A percentile compares a stretch with the other conserved stretches of the same genome.
These are phyloP conservation scores for Cryptotis parvus DNA, from an alignment of 2,113 vertebrate species.

Conservation along the genomic window DNA sequence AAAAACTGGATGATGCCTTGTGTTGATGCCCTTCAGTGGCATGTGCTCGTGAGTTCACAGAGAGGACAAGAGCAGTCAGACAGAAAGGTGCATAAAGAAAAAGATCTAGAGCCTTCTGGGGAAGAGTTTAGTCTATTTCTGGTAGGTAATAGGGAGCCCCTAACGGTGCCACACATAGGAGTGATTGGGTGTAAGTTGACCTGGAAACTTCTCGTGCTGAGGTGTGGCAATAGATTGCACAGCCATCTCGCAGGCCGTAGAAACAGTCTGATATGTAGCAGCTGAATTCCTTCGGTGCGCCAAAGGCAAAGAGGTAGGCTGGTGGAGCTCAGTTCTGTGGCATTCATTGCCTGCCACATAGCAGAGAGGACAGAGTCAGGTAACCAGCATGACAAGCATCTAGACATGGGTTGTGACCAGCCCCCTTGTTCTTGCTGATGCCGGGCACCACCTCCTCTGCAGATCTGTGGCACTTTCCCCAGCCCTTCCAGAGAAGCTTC, in stretches of 20 bases:
- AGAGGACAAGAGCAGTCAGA: background rate
- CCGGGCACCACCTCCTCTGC: background rate
- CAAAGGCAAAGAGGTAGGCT: background rate
- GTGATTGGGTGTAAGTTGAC: background rate
- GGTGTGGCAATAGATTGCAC: background rate
- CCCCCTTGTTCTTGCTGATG: background rate
- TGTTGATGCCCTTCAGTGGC: background rate
- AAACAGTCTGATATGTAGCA: constrained; percentile 10
- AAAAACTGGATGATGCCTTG: background rate
- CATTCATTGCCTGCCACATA: background rate
- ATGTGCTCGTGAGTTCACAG: background rate
- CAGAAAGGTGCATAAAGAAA: background rate
- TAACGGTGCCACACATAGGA: background rate
- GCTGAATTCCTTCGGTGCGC: background rate
- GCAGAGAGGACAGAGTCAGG: background rate
- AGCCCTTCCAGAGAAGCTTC: background rate
- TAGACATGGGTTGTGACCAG: too few species aligned
- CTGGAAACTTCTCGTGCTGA: background rate
- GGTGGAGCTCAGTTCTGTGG: background rate
- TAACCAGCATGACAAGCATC: background rate
- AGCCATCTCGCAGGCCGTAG: background rate
- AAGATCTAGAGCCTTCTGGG: background rate
- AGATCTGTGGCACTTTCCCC: background rate
- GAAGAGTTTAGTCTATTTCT: background rate
- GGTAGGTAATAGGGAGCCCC: background rate